Evolutionary conservation across 2,888 invertebrate genomes (phyloP).

Genomic region (Acleris literana): DNA sequence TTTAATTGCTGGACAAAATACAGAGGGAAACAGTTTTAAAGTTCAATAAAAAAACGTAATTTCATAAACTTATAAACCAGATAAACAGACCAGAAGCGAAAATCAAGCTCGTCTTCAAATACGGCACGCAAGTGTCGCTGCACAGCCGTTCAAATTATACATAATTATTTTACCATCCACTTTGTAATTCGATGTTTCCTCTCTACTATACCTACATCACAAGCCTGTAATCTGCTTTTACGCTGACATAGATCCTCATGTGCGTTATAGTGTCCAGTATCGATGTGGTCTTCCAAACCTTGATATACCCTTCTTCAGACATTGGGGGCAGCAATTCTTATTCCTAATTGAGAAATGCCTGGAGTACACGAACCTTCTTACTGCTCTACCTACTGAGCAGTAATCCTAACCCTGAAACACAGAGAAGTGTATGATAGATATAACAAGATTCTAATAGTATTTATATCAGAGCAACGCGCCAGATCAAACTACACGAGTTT

Average conservation of each 20-base stretch:
- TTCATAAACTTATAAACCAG: constrained; percentile 18
- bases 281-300: constrained; percentile 68
- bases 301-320: constrained; percentile 48
- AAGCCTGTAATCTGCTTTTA: constrained; percentile 65
- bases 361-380: no score
- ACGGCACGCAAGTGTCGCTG: constrained; percentile 47
- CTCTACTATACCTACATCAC: constrained; percentile 73
- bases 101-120: constrained; percentile 14
- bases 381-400: no score
- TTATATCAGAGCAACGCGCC: no score
- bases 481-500: no score
- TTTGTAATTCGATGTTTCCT: constrained; percentile 67
- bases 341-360: no score
- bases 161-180: constrained; percentile 68
- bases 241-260: constrained; percentile 67
- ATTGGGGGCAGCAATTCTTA: constrained; percentile 45
- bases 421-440: no score
- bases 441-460: no score
- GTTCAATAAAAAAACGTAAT: neutral
- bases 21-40: neutral
- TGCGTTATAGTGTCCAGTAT: constrained; percentile 64
- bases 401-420: no score
- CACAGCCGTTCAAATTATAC: constrained; percentile 65
- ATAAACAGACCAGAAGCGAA: neutral
- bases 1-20: neutral